Conservation (phyloP, 2,797 vertebrate genomes). For the Bradypodion ventrale region DNA sequence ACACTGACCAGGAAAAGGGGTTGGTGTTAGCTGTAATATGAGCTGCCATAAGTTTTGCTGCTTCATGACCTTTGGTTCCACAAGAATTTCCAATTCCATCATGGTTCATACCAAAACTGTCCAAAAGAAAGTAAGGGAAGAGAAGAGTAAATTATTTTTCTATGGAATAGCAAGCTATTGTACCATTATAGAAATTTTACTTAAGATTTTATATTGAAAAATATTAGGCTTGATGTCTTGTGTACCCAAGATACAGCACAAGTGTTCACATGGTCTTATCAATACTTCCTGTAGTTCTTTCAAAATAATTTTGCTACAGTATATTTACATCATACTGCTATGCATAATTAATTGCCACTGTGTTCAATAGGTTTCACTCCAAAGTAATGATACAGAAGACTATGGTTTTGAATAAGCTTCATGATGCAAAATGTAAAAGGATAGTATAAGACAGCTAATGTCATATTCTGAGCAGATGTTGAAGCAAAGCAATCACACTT, state of each 20-base stretch:
- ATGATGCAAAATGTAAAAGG: neutral
- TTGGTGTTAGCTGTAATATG: constrained; percentile 99
- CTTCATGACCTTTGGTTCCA: constrained; percentile 97
- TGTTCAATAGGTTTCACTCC: neutral
- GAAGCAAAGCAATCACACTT: too few species aligned
- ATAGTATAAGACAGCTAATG: neutral
- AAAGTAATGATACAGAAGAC: neutral
- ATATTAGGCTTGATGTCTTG: neutral
- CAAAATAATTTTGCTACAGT: constrained; percentile 3
- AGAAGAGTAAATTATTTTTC: constrained; percentile 53
- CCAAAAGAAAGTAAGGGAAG: constrained; percentile 55
- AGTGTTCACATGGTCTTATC: neutral
- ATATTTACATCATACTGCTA: neutral
- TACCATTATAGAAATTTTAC: constrained; percentile 27
- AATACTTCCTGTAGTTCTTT: neutral
- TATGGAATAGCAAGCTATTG: constrained; percentile 38
- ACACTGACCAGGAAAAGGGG: constrained; percentile 98
- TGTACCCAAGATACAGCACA: neutral
- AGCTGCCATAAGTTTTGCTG: constrained; percentile 98
- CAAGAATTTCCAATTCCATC: constrained; percentile 98
- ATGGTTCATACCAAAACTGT: constrained; percentile 99
- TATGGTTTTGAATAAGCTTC: neutral
- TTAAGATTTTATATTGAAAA: neutral
- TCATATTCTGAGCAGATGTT: neutral
- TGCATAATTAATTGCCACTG: neutral